Percentiles rank a stretch among this genome's conserved stretches.
Evolutionary conservation across 1,140 invertebrate genomes (phyloP).

Genomic region (Aricia agestis): DNA sequence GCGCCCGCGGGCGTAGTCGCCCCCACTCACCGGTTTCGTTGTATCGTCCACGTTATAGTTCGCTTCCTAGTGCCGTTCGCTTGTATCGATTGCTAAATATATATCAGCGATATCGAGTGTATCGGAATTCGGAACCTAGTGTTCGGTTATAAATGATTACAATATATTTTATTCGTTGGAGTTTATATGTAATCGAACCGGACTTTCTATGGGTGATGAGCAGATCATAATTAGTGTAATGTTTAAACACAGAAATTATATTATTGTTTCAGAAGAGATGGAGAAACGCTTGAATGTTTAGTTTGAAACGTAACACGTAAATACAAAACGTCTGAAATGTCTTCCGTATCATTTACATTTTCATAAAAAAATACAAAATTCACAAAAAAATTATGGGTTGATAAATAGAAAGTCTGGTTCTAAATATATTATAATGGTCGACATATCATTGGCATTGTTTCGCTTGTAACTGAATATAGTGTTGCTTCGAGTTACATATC

Average conservation of each 20-base stretch:
- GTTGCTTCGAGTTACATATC: slow-evolving; percentile 51
- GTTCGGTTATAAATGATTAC: slow-evolving; percentile 10
- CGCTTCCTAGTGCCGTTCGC: slow-evolving; percentile 34
- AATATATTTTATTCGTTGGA: slow-evolving; percentile 1
- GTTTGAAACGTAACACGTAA: not conserved
- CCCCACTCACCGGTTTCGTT: slow-evolving; percentile 1
- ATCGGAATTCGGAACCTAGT: slow-evolving; percentile 7
- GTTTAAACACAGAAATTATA: no score
- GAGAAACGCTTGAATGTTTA: not conserved
- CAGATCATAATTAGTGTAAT: no score
- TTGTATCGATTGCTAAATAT: slow-evolving; percentile 51
- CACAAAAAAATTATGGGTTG: not conserved
- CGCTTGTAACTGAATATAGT: slow-evolving; percentile 52
- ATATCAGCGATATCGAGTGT: slow-evolving; percentile 14
- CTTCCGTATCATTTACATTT: not conserved
- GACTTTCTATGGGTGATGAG: slow-evolving; percentile 1
- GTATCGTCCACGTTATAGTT: not conserved
- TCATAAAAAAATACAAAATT: not conserved
- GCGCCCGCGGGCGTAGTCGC: not conserved
- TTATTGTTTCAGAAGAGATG: not conserved
- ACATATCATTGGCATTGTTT: slow-evolving; percentile 70
- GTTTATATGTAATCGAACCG: slow-evolving; percentile 17
- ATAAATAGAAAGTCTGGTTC: slow-evolving; percentile 18
- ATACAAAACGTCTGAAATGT: not conserved
- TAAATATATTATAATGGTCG: slow-evolving; percentile 31